These are phyloP conservation scores for Misgurnus anguillicaudatus DNA, from an alignment of 2,113 vertebrate genomes.

Conservation along the genomic window DNA sequence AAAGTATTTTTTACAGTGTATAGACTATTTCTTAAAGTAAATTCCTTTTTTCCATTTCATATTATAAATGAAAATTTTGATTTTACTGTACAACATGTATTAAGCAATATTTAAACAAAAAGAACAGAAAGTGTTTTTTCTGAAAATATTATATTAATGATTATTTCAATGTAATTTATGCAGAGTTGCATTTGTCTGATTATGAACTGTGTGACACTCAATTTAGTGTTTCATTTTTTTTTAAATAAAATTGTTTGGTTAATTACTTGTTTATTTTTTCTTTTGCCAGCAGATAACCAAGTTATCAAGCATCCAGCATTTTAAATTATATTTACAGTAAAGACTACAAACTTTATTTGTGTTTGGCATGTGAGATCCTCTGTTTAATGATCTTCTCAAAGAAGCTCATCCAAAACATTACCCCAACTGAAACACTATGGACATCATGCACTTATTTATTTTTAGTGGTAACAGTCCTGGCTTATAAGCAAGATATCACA, in stretches of 20 bases:
- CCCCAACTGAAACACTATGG: no score
- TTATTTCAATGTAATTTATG: slow-evolving; percentile 24
- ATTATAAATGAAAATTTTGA: neutral
- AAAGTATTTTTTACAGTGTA: no score
- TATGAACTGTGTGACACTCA: neutral
- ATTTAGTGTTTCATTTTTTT: neutral
- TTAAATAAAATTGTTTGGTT: slow-evolving; percentile 29
- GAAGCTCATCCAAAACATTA: no score
- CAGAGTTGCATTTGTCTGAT: neutral
- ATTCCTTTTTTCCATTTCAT: no score
- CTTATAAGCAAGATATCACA: no score
- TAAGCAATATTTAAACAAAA: neutral
- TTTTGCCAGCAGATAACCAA: neutral
- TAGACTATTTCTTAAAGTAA: slow-evolving; percentile 7
- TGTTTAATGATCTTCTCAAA: no score
- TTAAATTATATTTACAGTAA: neutral
- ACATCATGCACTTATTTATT: no score
- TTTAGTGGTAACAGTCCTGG: no score
- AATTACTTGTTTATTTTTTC: slow-evolving; percentile 11
- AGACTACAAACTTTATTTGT: neutral
- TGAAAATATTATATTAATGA: slow-evolving; percentile 34
- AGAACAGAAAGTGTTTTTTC: slow-evolving; percentile 45
- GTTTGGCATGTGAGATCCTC: neutral
- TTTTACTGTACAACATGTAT: slow-evolving; percentile 18
- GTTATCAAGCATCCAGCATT: neutral